Percentiles rank a stretch among this genome's conserved stretches.
These are phyloP conservation scores for Ephialtes manifestator DNA, from an alignment of 2,888 invertebrate genomes.

Conservation along the genomic window DNA sequence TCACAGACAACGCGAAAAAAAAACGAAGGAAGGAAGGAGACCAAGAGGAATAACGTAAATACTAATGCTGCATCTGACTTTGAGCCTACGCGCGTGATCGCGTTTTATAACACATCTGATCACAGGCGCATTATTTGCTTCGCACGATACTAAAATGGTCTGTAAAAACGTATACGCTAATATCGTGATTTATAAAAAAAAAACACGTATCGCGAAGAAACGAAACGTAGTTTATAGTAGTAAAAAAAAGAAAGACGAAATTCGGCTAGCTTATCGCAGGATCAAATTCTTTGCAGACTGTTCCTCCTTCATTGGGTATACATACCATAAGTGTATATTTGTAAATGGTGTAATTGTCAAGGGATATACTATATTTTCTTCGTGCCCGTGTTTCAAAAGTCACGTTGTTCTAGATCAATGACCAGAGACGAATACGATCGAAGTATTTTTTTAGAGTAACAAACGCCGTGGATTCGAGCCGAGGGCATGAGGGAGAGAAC, in stretches of 20 bases:
- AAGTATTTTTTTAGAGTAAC: constrained; percentile 55
- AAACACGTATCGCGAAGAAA: constrained; percentile 34
- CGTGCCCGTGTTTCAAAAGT: constrained; percentile 34
- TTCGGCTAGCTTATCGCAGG: constrained; percentile 56
- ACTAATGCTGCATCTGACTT: constrained; percentile 54
- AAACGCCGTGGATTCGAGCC: constrained; percentile 24
- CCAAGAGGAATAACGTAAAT: constrained; percentile 40
- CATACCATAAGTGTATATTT: constrained; percentile 69
- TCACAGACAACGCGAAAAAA: constrained; percentile 63
- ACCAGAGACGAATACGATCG: constrained; percentile 41
- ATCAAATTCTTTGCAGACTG: constrained; percentile 61
- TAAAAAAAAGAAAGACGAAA: constrained; percentile 31
- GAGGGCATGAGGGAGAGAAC: background rate
- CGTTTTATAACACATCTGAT: constrained; percentile 36
- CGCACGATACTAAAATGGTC: constrained; percentile 48
- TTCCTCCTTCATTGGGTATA: constrained; percentile 60
- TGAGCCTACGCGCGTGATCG: constrained; percentile 63
- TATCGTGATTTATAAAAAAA: constrained; percentile 25
- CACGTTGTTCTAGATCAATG: constrained; percentile 22
- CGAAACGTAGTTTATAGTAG: constrained; percentile 11
- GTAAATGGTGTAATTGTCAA: constrained; percentile 68
- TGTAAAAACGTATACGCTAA: constrained; percentile 30
- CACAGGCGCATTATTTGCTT: constrained; percentile 56
- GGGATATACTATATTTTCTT: constrained; percentile 64
- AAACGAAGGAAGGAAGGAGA: constrained; percentile 24